Evolutionary conservation across 2,888 invertebrate genomes (phyloP).

Genomic region (Odontocolon sp.): DNA sequence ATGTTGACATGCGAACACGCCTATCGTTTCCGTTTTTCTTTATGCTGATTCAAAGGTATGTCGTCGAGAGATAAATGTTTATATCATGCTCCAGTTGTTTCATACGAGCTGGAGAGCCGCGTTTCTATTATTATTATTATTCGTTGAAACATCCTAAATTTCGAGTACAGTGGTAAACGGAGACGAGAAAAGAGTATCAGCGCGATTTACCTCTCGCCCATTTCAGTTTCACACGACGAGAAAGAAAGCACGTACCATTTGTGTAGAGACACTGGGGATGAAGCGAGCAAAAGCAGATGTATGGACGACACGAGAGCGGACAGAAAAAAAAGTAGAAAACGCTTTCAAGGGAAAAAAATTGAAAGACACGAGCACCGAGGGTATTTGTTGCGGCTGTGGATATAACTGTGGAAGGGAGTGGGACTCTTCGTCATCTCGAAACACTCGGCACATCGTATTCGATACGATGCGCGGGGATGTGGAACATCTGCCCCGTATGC

Average conservation of each 20-base stretch:
- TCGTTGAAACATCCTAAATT: slow-evolving; percentile 20
- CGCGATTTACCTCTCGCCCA: not conserved
- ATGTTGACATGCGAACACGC: no score
- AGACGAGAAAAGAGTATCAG: not conserved
- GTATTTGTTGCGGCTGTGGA: not conserved
- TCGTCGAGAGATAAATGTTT: slow-evolving; percentile 35
- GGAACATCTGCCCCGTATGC: slow-evolving; percentile 46
- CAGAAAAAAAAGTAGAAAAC: slow-evolving; percentile 8
- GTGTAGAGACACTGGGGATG: not conserved
- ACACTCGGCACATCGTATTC: slow-evolving; percentile 42
- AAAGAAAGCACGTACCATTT: not conserved
- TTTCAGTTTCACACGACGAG: not conserved
- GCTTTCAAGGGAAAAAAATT: slow-evolving; percentile 30
- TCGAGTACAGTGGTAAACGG: slow-evolving; percentile 27
- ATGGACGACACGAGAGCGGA: slow-evolving; percentile 9
- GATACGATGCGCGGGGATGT: slow-evolving; percentile 42
- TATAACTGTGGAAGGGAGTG: slow-evolving; percentile 30
- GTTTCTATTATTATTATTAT: slow-evolving; percentile 29
- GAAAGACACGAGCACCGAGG: slow-evolving; percentile 30
- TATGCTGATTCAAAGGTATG: slow-evolving; percentile 5
- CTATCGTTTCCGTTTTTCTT: not conserved
- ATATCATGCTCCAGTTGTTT: slow-evolving; percentile 19
- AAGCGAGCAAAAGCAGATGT: slow-evolving; percentile 8
- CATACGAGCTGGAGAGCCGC: slow-evolving; percentile 20
- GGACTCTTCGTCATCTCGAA: slow-evolving; percentile 33